These are phyloP conservation scores for Temnothorax longispinosus DNA, from an alignment of 1,140 invertebrate genomes.

Conservation along the genomic window DNA sequence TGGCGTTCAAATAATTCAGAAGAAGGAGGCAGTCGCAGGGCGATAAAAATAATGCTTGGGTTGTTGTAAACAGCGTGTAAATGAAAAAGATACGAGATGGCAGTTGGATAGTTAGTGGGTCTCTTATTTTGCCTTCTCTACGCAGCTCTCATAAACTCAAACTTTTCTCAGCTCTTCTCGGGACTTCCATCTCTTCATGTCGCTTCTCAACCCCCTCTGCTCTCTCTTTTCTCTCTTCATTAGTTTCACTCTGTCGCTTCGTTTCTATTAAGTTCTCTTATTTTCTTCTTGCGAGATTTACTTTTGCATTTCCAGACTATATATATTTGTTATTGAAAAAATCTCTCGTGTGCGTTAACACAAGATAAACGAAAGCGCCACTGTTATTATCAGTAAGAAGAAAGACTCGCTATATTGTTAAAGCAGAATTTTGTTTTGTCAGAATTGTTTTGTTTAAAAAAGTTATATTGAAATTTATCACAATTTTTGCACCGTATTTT, in stretches of 20 bases:
- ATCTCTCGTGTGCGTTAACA: not conserved
- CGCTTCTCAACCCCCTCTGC: not conserved
- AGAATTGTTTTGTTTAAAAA: not conserved
- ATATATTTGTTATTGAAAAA: slow-evolving; percentile 3
- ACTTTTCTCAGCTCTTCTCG: slow-evolving; percentile 51
- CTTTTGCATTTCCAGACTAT: slow-evolving; percentile 18
- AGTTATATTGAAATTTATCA: not conserved
- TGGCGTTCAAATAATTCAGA: slow-evolving; percentile 58
- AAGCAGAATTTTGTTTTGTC: not conserved
- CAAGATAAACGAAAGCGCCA: not conserved
- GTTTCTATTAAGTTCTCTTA: not conserved
- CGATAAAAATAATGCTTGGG: slow-evolving; percentile 71
- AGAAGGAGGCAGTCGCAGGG: not conserved
- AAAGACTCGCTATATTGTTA: not conserved
- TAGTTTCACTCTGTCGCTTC: slow-evolving; percentile 4
- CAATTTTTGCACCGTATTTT: not conserved
- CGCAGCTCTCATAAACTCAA: slow-evolving; percentile 73
- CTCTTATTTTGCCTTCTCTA: slow-evolving; percentile 67
- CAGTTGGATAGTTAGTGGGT: slow-evolving; percentile 73
- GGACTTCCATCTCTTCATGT: not conserved
- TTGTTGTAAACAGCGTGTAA: slow-evolving; percentile 76
- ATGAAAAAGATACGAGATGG: slow-evolving; percentile 76
- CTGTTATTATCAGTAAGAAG: not conserved
- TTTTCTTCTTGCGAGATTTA: slow-evolving; percentile 35
- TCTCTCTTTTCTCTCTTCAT: slow-evolving; percentile 9